Evolutionary conservation across 2,113 vertebrate genomes (phyloP), one percentile per base, ranked within the genome.

Genomic region (Marcusenius ussheri): DNA sequence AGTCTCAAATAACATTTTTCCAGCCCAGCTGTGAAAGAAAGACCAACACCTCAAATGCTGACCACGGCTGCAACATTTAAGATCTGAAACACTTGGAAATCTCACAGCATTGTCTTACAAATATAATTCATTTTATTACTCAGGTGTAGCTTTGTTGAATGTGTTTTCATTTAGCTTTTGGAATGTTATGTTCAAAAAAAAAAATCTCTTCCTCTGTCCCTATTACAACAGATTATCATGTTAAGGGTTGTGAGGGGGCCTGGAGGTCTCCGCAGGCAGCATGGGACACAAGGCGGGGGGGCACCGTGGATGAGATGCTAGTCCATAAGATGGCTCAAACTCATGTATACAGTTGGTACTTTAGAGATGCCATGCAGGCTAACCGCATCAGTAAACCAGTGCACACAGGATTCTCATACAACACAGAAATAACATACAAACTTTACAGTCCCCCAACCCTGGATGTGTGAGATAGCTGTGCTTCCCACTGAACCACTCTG

Each of bases 1-100:
- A 91, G 51, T 11, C 51, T 39, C n/a, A 42, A 51, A 89, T 53
- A 89, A 89, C 62, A 80, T 83, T 89, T 35, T 80, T 70, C 45
- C 49, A 83, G 66, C 66, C 46, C 45, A 51, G 88, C 31, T 77
- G 66, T 80, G 66, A 89, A 51, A 80, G 88, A 89, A 51, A 49
- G 45, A 46, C 66, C 3, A 46, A 50, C n/a, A 51, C 88, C 88
- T 62, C 70, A 51, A 15, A 80, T 35, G 47, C 27, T 4, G 17
- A 50, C 42, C 17, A 4, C 3, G 7, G n/a, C n/a, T 19, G 6
- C 45, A 46, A 77, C 53, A 35, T 35, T 77, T 49, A n/a, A 21
- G 31, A 31, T 51, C 45, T 87, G 21, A 42, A 88, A 42, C 87
- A 58, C 50, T 39, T 39, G 17, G 7, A 87, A 35, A 39, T 24